These are phyloP conservation scores for Anastrepha ludens DNA, from an alignment of 1,140 invertebrate genomes.

Conservation along the genomic window DNA sequence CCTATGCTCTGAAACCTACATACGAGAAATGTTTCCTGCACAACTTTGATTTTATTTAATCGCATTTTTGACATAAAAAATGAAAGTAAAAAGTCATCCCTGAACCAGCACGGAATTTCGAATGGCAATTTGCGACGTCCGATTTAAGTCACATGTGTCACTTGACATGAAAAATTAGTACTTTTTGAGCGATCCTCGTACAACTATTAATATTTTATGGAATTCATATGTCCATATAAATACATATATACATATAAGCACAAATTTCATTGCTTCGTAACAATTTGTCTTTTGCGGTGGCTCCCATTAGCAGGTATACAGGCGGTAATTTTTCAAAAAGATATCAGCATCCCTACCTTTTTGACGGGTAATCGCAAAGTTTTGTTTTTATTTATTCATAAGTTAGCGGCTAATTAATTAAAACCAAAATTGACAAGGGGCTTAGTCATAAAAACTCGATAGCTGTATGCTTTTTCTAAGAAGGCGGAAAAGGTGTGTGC, in stretches of 20 bases:
- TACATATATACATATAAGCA: too few species aligned
- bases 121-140: constrained; percentile 74
- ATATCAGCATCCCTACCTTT: background rate
- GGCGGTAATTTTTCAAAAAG: background rate
- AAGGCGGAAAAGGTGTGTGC: background rate
- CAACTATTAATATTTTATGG: too few species aligned
- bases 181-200: too few species aligned
- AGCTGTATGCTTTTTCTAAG: background rate
- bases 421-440: background rate
- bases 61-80: too few species aligned
- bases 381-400: background rate
- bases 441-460: background rate
- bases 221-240: too few species aligned
- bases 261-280: too few species aligned
- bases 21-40: too few species aligned
- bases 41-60: too few species aligned
- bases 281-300: background rate
- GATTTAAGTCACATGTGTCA: too few species aligned
- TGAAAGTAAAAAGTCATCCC: too few species aligned
- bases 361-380: background rate
- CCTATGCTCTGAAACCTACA: too few species aligned
- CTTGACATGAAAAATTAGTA: too few species aligned
- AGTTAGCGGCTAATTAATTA: background rate
- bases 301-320: background rate
- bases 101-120: constrained; percentile 76